Conservation (phyloP, 2,113 vertebrate species). For the Vimba vimba region DNA sequence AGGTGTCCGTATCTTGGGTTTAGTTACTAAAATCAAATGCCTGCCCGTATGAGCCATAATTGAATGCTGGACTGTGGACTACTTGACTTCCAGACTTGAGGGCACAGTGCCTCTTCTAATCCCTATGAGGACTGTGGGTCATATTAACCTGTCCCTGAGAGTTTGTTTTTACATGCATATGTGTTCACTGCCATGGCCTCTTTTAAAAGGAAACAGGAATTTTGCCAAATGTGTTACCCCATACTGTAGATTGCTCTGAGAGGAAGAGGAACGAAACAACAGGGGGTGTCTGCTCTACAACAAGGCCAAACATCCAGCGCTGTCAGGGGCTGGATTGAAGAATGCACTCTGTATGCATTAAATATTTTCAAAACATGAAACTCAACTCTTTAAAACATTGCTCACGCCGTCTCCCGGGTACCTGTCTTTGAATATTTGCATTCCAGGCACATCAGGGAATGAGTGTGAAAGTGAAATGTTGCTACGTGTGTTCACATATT, state of each 20-base stretch:
- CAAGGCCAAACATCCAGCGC: conserved; percentile 65
- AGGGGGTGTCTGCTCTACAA: conserved; percentile 66
- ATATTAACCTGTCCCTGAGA: conserved; percentile 67
- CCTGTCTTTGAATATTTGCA: conserved; percentile 56
- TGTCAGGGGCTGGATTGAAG: conserved; percentile 67
- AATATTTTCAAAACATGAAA: conserved; percentile 71
- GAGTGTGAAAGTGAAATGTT: conserved; percentile 37
- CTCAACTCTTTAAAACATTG: conserved; percentile 71
- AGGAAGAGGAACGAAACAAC: conserved; percentile 70
- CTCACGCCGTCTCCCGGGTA: conserved; percentile 52
- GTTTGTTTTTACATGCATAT: conserved; percentile 64
- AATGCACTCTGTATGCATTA: conserved; percentile 67
- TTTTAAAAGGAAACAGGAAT: conserved; percentile 65
- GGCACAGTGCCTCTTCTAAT: conserved; percentile 29
- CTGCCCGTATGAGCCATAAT: background rate
- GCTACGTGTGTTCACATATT: conserved; percentile 48
- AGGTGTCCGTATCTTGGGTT: background rate
- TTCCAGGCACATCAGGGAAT: conserved; percentile 67
- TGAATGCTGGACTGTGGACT: conserved; percentile 34
- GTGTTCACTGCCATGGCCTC: conserved; percentile 58
- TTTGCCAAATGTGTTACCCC: conserved; percentile 65
- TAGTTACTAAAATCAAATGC: conserved; percentile 14
- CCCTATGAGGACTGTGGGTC: conserved; percentile 59
- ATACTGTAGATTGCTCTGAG: conserved; percentile 60
- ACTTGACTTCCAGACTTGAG: conserved; percentile 50